Conservation (phyloP, 2,797 vertebrate species). For the Tragopan temminckii region DNA sequence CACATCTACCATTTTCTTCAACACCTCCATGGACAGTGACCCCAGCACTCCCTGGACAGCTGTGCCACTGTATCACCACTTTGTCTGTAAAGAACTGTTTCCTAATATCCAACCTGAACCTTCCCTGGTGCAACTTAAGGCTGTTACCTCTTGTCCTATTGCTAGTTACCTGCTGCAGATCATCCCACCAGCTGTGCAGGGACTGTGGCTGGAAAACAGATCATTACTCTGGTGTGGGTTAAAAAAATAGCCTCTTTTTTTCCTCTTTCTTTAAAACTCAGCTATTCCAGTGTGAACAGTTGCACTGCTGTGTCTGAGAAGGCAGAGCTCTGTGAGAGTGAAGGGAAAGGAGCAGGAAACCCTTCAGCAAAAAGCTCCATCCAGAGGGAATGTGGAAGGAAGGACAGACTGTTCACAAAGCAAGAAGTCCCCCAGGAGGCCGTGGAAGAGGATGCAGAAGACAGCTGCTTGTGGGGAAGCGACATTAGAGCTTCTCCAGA, state of each 20-base stretch:
- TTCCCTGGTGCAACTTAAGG: no score
- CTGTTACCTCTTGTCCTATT: no score
- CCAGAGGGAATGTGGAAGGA: slow-evolving; percentile 36
- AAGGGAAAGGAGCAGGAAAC: slow-evolving; percentile 27
- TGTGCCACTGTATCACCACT: no score
- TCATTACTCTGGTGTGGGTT: neutral
- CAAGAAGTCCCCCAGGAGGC: slow-evolving; percentile 50
- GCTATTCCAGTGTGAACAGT: slow-evolving; percentile 18
- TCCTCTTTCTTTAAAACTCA: neutral
- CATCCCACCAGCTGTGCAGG: neutral
- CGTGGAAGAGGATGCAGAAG: slow-evolving; percentile 22
- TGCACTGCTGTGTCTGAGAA: neutral
- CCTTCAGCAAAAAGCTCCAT: slow-evolving; percentile 25
- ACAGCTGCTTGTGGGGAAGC: slow-evolving; percentile 38
- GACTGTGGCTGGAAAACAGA: neutral
- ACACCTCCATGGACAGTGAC: no score
- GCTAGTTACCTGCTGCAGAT: neutral
- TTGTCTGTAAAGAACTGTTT: no score
- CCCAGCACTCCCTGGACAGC: no score
- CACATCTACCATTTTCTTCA: no score
- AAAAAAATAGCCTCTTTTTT: neutral
- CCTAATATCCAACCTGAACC: no score
- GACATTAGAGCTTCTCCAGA: slow-evolving; percentile 43
- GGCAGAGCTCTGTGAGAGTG: neutral
- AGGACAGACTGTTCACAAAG: slow-evolving; percentile 17